phyloP scores from a whole-genome alignment of 1,140 invertebrate species.

The Eciton burchellii region DNA sequence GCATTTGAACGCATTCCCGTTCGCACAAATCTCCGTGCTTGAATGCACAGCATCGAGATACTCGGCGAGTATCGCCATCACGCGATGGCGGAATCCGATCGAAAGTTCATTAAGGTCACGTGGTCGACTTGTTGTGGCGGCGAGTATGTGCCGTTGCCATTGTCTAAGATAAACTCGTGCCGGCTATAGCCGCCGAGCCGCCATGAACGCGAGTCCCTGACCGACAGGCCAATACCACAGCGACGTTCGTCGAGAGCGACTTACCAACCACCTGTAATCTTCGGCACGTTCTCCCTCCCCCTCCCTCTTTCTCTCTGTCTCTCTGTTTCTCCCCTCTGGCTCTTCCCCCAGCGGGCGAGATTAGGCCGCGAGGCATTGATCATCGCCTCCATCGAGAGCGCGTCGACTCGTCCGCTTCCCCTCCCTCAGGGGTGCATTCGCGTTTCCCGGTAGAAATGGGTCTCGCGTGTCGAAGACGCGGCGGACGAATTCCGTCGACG shows the following conservation, averaged over 20 bases:
- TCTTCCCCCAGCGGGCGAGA: neutral
- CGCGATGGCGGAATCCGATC: constrained; percentile 73
- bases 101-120: constrained; percentile 79
- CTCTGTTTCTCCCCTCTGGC: no score
- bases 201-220: constrained; percentile 57
- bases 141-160: constrained; percentile 63
- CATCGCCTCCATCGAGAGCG: neutral
- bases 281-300: constrained; percentile 16
- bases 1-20: no score
- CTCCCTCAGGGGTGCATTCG: neutral
- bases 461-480: constrained; percentile 36
- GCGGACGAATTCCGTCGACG: neutral
- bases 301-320: neutral
- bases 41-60: no score
- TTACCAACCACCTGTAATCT: constrained; percentile 70
- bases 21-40: no score
- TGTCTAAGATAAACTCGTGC: constrained; percentile 73
- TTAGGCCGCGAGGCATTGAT: constrained; percentile 26
- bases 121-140: constrained; percentile 77
- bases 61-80: no score
- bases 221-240: constrained; percentile 41
- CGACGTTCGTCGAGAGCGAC: constrained; percentile 60
- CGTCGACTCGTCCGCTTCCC: neutral
- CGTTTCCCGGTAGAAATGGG: neutral
- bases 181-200: constrained; percentile 27